phyloP scores from a whole-genome alignment of 2,113 vertebrate species.

The Tautogolabrus adspersus region DNA sequence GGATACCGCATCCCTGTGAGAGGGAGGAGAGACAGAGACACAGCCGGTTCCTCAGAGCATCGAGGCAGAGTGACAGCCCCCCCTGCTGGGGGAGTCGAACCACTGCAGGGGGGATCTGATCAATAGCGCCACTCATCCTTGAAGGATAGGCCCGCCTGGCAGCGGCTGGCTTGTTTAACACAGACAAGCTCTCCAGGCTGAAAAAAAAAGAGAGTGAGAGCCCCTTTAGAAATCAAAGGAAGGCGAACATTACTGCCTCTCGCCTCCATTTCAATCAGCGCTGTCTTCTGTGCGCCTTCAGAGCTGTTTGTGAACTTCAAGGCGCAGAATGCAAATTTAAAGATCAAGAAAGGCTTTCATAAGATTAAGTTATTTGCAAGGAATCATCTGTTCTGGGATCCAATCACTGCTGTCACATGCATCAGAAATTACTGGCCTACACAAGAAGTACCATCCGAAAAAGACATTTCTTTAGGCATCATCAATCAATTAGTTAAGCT shows the following conservation, averaged over 20 bases:
- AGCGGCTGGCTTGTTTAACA: constrained; percentile 58
- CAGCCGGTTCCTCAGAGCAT: neutral
- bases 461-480: neutral
- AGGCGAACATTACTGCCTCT: constrained; percentile 44
- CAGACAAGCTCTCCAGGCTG: constrained; percentile 57
- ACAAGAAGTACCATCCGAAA: neutral
- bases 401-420: neutral
- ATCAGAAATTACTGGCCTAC: constrained; percentile 12
- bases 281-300: neutral
- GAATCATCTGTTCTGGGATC: neutral
- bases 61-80: constrained; percentile 62
- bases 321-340: constrained; percentile 27
- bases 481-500: too few relatives aligned
- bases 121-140: constrained; percentile 58
- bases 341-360: constrained; percentile 25
- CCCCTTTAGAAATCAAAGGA: constrained; percentile 54
- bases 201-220: constrained; percentile 31
- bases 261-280: constrained; percentile 44
- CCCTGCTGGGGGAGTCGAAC: constrained; percentile 69
- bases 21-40: constrained; percentile 12
- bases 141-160: constrained; percentile 56
- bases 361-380: constrained; percentile 17
- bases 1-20: constrained; percentile 50
- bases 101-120: constrained; percentile 50
- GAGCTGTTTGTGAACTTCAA: neutral